Base-by-base conservation (phyloP, 2,888 invertebrate species). In the Xestia c-nigrum region DNA sequence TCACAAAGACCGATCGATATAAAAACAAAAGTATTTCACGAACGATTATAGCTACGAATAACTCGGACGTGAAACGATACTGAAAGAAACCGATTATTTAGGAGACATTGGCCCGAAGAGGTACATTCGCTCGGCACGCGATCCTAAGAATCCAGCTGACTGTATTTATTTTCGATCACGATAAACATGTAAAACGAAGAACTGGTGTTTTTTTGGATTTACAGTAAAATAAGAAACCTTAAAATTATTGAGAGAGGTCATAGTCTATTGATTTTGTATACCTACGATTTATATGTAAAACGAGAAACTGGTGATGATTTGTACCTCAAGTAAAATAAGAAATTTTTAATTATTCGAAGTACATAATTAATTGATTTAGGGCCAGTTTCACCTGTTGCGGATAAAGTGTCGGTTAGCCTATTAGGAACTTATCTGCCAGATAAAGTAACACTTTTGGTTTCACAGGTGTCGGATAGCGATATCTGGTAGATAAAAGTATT, bases 61-160 rank as follows among this genome's bases (percentile, higher is more conserved):
- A 67, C 74, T 76, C 61, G 68, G 86, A 84, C 74, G 81, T 70
- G 72, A 80, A 85, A 80, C 72, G 69, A 72, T 74, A 88, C 86
- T 85, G 85, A 88, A 85, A 80, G 76, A 72, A 47, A 74, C 38
- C 82, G 67, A 76, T 80, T 82, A 82, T 82, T 78, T 78, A 71
- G 79, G 82, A 85, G 87, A 87, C 83, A 98, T 98, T 84, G 99
- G 99, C 89, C 24, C 99, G 92, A 99, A 99, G 81, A 81, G 76
- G 74, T 80, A 88, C 81, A 85, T 59, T 71, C 10, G 21, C 12
- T 47, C 24, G 85, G 72, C 87, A 88, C 87, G 87, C 87, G 73
- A 88, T 77, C 12, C 12, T 24, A 73, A 57, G 74, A 79, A 84
- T 71, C 98, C 0, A 97, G 98, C 89, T 65, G 66, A 63, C 50